phyloP scores from a whole-genome alignment of 2,113 vertebrate species.

The Brachirus orientalis region DNA sequence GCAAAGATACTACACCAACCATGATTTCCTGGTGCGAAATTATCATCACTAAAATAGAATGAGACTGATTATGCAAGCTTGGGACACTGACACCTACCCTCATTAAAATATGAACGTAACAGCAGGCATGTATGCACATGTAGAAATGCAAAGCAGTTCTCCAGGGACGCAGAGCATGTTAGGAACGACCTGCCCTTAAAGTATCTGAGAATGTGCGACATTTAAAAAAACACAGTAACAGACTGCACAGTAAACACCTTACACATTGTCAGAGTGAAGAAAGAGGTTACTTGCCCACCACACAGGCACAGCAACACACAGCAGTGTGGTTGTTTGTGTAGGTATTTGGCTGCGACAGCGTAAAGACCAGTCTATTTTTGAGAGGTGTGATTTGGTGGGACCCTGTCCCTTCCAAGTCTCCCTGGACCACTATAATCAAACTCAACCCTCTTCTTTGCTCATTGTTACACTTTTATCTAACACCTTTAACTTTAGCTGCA shows the following conservation, averaged over 20 bases:
- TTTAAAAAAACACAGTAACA: conserved; percentile 28
- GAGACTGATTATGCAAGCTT: too few relatives aligned
- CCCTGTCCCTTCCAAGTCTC: conserved; percentile 18
- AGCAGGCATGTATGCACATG: too few relatives aligned
- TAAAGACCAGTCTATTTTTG: conserved; percentile 73
- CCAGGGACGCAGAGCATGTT: too few relatives aligned
- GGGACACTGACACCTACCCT: too few relatives aligned
- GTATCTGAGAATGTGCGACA: conserved; percentile 4
- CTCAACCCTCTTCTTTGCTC: conserved; percentile 30
- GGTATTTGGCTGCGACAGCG: conserved; percentile 77
- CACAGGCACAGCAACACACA: conserved; percentile 34
- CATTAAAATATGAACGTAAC: too few relatives aligned
- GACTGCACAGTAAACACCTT: conserved; percentile 42
- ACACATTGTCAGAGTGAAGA: conserved; percentile 17
- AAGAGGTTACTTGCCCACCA: conserved; percentile 19
- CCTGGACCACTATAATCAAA: conserved; percentile 28
- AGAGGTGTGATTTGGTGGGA: conserved; percentile 66
- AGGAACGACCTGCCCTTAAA: too few relatives aligned
- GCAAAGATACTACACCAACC: too few relatives aligned
- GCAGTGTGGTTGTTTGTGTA: conserved; percentile 52
- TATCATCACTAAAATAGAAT: too few relatives aligned
- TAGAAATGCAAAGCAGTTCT: too few relatives aligned
- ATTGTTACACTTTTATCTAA: too few relatives aligned
- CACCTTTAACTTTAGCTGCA: too few relatives aligned
- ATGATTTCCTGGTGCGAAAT: too few relatives aligned